phyloP scores from a whole-genome alignment of 2,797 vertebrate genomes.

The Silurus aristotelis region DNA sequence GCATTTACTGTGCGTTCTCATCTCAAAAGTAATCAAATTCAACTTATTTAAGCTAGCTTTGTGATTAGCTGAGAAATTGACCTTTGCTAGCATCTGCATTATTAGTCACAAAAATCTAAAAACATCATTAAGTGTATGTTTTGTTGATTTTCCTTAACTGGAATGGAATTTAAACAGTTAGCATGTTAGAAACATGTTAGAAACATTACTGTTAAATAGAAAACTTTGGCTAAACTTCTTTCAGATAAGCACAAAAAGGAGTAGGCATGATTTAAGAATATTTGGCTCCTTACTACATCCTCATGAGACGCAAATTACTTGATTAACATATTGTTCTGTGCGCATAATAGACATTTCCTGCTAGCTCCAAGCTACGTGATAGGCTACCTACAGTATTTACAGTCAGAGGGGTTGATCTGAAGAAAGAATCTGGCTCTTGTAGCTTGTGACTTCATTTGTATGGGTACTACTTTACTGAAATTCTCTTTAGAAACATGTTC shows the following conservation, averaged over 20 bases:
- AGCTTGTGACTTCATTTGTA: background rate
- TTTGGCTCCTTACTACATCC: no score
- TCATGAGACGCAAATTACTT: no score
- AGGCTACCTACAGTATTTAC: background rate
- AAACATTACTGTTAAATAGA: background rate
- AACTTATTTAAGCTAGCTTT: background rate
- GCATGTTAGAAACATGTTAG: conserved; percentile 1
- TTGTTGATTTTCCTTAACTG: background rate
- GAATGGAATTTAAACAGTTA: background rate
- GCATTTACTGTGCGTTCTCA: background rate
- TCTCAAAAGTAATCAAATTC: background rate
- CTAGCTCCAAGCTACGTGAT: background rate
- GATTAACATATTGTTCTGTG: background rate
- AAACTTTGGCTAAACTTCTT: background rate
- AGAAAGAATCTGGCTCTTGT: background rate
- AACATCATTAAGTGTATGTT: background rate
- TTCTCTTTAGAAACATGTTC: background rate
- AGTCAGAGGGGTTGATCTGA: background rate
- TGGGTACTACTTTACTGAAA: background rate
- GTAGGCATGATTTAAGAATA: background rate
- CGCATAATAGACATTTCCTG: background rate
- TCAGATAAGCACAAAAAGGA: background rate
- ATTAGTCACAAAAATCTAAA: background rate
- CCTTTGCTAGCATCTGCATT: background rate
- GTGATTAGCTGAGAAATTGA: background rate